Percentiles rank a stretch among this genome's conserved stretches.
Conservation (phyloP, 2,888 invertebrate genomes). For the Aspidiotus destructor region DNA sequence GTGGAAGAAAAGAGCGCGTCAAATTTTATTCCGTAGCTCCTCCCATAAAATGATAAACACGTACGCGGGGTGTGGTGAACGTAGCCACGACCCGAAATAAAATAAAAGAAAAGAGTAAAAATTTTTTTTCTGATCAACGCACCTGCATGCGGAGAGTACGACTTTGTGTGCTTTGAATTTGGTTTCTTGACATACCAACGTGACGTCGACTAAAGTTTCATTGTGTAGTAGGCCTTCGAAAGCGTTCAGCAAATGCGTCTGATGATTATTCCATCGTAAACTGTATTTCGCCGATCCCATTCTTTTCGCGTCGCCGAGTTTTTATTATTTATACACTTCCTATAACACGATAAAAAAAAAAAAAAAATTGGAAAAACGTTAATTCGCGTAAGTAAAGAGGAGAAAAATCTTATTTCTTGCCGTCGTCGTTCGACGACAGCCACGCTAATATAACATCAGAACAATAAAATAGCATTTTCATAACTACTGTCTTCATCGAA, state of each 20-base stretch:
- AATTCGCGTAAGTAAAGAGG: too few relatives aligned
- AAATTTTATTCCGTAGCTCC: constrained; percentile 15
- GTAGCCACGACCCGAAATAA: constrained; percentile 17
- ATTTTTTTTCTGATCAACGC: constrained; percentile 33
- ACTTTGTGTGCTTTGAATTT: constrained; percentile 84
- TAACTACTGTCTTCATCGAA: too few relatives aligned
- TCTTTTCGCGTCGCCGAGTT: constrained; percentile 3
- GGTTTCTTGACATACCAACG: constrained; percentile 76
- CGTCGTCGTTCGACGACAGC: too few relatives aligned
- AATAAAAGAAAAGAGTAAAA: not conserved
- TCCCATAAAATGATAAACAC: not conserved
- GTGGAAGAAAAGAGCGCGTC: constrained; percentile 3
- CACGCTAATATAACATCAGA: too few relatives aligned
- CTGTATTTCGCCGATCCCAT: constrained; percentile 71
- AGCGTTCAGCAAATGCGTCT: constrained; percentile 73
- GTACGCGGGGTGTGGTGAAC: constrained; percentile 9
- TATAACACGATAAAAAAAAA: too few relatives aligned
- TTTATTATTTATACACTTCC: not conserved
- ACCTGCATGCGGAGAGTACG: constrained; percentile 69
- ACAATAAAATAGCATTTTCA: too few relatives aligned
- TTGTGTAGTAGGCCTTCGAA: constrained; percentile 81
- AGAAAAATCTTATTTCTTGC: too few relatives aligned
- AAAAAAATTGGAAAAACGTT: too few relatives aligned
- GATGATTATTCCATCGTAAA: constrained; percentile 89
- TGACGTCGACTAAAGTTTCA: constrained; percentile 80